Evolutionary conservation across 2,888 invertebrate species (phyloP).

Genomic region (Macrophya annulata): DNA sequence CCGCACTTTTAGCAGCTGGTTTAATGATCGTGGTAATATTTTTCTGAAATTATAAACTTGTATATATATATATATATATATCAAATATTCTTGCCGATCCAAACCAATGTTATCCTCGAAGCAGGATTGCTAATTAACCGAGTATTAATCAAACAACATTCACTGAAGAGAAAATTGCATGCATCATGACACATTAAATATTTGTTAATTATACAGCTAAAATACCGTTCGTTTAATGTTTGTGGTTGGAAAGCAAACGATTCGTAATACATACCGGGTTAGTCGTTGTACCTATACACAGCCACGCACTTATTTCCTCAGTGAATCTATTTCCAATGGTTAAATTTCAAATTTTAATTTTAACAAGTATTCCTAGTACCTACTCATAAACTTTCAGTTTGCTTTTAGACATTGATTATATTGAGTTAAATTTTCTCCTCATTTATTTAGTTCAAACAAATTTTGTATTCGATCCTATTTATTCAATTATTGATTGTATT

Average conservation of each 20-base stretch:
- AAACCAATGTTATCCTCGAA: background rate
- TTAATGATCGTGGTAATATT: background rate
- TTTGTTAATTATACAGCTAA: background rate
- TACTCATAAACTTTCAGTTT: background rate
- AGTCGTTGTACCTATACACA: background rate
- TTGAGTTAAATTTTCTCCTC: background rate
- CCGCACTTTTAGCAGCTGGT: background rate
- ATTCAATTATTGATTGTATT: background rate
- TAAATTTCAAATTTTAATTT: background rate
- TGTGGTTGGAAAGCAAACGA: background rate
- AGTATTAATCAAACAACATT: background rate
- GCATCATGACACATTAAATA: background rate
- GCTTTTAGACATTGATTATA: background rate
- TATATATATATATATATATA: background rate
- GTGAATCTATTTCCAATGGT: background rate
- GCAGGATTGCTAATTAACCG: slow-evolving; percentile 15
- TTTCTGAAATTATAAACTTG: background rate
- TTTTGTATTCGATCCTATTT: background rate
- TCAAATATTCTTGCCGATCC: background rate
- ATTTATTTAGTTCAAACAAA: too few relatives aligned
- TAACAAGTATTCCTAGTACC: background rate
- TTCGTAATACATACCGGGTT: background rate
- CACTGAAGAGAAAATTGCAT: background rate
- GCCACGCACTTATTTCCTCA: background rate
- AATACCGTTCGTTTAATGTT: background rate